Conservation (phyloP, 2,797 vertebrate genomes). For the Amblyopsis hoosieri region DNA sequence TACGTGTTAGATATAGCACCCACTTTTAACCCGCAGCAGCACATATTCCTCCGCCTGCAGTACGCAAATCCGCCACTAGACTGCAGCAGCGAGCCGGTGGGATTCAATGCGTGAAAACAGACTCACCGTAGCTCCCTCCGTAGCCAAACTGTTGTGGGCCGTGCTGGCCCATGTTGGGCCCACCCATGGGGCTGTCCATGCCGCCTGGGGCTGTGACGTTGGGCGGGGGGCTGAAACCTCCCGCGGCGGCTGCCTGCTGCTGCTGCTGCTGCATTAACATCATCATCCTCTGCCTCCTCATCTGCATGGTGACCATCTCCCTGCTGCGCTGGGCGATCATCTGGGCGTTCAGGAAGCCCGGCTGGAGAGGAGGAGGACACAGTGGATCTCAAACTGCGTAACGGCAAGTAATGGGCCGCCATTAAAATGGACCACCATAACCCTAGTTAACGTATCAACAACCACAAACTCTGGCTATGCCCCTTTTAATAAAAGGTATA, state of each 20-base stretch:
- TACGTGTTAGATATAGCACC: not conserved
- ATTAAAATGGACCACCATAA: not conserved
- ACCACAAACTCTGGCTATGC: no score
- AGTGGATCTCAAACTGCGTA: not conserved
- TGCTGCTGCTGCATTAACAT: constrained; percentile 92
- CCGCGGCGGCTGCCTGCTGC: constrained; percentile 78
- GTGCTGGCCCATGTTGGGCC: constrained; percentile 85
- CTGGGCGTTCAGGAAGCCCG: constrained; percentile 93
- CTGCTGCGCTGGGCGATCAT: constrained; percentile 95
- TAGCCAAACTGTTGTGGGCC: constrained; percentile 91
- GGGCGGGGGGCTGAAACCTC: constrained; percentile 93
- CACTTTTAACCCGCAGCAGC: not conserved
- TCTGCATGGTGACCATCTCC: constrained; percentile 90
- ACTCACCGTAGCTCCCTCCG: constrained; percentile 88
- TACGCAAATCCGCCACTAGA: constrained; percentile 42
- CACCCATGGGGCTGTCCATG: constrained; percentile 88
- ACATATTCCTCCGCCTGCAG: not conserved
- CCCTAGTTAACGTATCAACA: no score
- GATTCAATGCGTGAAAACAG: no score
- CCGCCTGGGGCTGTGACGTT: constrained; percentile 91
- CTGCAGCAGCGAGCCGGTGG: constrained; percentile 41
- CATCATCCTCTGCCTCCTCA: constrained; percentile 92
- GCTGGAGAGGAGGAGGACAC: constrained; percentile 57
- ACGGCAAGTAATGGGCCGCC: not conserved
- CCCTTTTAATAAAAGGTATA: no score